Evolutionary conservation across 2,113 vertebrate genomes (phyloP), one percentile per base, ranked within the genome.

Genomic region (Theristicus caerulescens): DNA sequence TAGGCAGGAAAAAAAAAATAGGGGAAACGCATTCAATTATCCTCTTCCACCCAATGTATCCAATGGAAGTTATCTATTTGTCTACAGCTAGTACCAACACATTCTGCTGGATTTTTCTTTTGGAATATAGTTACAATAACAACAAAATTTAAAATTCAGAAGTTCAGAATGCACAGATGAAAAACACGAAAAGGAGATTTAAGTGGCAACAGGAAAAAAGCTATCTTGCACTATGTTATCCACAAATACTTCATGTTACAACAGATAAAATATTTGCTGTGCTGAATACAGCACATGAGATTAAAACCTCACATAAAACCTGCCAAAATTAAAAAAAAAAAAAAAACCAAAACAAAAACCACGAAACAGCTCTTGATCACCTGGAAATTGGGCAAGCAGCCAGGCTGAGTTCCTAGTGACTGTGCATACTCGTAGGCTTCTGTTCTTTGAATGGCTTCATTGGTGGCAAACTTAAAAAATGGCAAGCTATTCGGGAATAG

Each of bases 361-460:
- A n/a, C n/a, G n/a, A 12, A 90, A 38, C 34, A 55, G 34, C 52
- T 40, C 13, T 82, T 92, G 25, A 99, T 92, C 26, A 99, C 99
- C 99, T 99, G 99, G 96, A 99, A 99, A 92, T 98, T 99, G 36
- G 99, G 99, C 22, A 99, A 88, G 54, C 97, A 97, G 96, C 98
- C 98, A 47, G 98, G 96, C 71, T 99, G 99, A 7, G 98, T 98
- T 79, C 99, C 99, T 4, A 99, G 98, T 7, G 99, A 99, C 96
- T 99, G 99, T 1, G 99, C 99, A 10, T 99, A 99, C 71, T 99
- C 99, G 3, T 99, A 99, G 16, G 99, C 98, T 92, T 99, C 99
- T 3, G 99, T 99, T 97, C 99, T 98, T 91, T 99, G 99, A 93
- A 99, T 99, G 2, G 99, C 99, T 97, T 99, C 99, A 46, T 99